Conservation (phyloP, 2,113 vertebrate species). For the Phyllopteryx taeniolatus region DNA sequence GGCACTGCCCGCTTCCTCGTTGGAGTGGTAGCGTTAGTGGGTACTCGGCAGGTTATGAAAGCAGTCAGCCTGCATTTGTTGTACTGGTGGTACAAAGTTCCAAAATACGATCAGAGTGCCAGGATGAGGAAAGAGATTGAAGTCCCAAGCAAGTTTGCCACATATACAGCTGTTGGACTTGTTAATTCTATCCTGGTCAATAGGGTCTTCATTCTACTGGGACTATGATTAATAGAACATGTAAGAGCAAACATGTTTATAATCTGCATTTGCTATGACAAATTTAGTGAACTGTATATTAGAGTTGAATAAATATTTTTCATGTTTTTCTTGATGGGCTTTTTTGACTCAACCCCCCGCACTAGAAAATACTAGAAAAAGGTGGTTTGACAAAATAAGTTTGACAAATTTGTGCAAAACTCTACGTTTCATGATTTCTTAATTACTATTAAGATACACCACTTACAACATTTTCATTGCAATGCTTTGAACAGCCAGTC, state of each 20-base stretch:
- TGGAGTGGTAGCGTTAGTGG: conserved; percentile 74
- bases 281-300: not conserved
- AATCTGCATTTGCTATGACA: not conserved
- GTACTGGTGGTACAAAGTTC: conserved; percentile 73
- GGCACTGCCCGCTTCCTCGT: conserved; percentile 67
- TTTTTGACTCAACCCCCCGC: too few species aligned
- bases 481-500: not conserved
- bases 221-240: conserved; percentile 68
- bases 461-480: not conserved
- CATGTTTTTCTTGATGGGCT: not conserved
- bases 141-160: conserved; percentile 89
- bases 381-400: not conserved
- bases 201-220: conserved; percentile 74
- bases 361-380: too few species aligned
- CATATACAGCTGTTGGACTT: conserved; percentile 82
- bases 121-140: conserved; percentile 83
- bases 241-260: not conserved
- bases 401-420: too few species aligned
- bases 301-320: not conserved
- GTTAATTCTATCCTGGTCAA: conserved; percentile 80
- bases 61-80: conserved; percentile 70
- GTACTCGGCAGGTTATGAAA: conserved; percentile 75
- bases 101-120: conserved; percentile 64
- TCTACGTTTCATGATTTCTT: too few species aligned
- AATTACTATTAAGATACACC: too few species aligned